phyloP scores from a whole-genome alignment of 2,888 invertebrate species.

The Tenthredo notha region DNA sequence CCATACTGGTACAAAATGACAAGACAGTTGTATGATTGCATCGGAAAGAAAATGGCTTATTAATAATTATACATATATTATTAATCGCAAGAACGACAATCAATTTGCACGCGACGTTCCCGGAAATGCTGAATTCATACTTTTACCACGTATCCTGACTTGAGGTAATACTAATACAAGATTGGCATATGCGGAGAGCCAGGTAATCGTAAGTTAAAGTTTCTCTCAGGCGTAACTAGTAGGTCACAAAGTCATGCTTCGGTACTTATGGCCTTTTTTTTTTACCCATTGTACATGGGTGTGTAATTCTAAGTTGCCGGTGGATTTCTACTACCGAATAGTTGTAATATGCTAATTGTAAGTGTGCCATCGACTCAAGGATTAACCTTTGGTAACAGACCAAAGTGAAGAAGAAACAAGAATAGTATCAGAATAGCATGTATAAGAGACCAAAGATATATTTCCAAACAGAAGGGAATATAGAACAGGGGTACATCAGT shows the following conservation, averaged over 20 bases:
- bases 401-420: not conserved
- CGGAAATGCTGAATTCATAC: constrained; percentile 30
- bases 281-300: not conserved
- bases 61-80: not conserved
- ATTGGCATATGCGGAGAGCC: not conserved
- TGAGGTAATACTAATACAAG: not conserved
- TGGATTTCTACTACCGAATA: not conserved
- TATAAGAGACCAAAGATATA: not conserved
- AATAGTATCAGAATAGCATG: not conserved
- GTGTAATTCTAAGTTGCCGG: not conserved
- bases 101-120: not conserved
- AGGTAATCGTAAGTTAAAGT: not conserved
- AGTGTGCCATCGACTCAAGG: not conserved
- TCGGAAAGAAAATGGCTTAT: not conserved
- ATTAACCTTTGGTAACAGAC: too few relatives aligned
- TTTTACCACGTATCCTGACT: constrained; percentile 9
- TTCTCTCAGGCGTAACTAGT: not conserved
- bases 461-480: not conserved
- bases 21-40: not conserved
- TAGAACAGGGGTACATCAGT: not conserved
- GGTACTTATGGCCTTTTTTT: not conserved
- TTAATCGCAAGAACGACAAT: not conserved
- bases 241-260: constrained; percentile 12
- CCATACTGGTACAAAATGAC: not conserved
- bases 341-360: not conserved